phyloP scores from a whole-genome alignment of 2,888 invertebrate species.

The Heterodera filipjevi region DNA sequence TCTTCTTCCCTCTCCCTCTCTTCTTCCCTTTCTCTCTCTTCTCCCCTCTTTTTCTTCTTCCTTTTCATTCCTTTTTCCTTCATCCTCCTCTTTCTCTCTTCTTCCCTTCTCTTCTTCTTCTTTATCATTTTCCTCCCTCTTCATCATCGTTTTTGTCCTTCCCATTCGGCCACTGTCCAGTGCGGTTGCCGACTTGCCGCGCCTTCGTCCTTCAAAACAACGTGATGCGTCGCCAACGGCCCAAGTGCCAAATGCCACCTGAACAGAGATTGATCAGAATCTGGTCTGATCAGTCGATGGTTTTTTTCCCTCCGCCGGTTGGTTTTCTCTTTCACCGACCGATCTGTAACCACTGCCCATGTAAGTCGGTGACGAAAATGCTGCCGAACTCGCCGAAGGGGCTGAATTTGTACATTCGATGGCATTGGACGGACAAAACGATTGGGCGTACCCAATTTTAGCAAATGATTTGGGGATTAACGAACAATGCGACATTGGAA shows the following conservation, averaged over 20 bases:
- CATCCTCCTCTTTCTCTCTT: neutral
- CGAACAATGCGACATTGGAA: neutral
- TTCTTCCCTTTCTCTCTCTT: neutral
- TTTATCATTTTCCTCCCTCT: neutral
- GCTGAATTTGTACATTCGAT: neutral
- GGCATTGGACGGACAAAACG: neutral
- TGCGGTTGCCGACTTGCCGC: slow-evolving; percentile 6
- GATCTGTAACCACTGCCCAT: slow-evolving; percentile 12
- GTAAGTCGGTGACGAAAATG: neutral
- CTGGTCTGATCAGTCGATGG: neutral
- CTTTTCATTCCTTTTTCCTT: neutral
- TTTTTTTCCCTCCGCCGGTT: no score
- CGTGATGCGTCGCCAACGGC: slow-evolving; percentile 56
- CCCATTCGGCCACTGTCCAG: slow-evolving; percentile 5
- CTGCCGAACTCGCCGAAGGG: neutral
- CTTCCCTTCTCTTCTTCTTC: neutral
- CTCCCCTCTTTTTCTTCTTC: neutral
- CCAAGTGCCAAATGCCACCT: slow-evolving; percentile 61
- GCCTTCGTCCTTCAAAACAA: slow-evolving; percentile 37
- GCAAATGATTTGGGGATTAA: slow-evolving; percentile 1
- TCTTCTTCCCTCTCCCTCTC: neutral
- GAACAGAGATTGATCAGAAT: neutral
- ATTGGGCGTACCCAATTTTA: neutral
- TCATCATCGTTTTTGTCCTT: neutral
- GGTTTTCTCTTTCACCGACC: neutral